Percentiles rank a stretch among this genome's conserved stretches.
Evolutionary conservation across 2,113 vertebrate species (phyloP).

Genomic region (Sclerurus mexicanus): DNA sequence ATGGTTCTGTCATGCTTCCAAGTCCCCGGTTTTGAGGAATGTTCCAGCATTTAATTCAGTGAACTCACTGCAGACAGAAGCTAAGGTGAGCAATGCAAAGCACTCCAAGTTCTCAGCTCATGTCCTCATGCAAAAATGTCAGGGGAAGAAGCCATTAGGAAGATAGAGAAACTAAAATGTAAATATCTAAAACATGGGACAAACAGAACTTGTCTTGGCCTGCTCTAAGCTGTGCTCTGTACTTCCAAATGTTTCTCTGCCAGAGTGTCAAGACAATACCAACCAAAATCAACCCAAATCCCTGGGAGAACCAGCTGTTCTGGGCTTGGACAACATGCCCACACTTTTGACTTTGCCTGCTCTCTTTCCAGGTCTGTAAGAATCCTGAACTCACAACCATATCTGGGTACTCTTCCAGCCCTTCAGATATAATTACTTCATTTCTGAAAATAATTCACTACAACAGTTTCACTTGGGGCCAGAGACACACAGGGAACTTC

Average conservation of each 20-base stretch:
- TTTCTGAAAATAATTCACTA: neutral
- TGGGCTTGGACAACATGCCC: neutral
- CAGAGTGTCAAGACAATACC: neutral
- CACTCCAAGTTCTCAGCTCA: neutral
- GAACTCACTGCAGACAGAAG: neutral
- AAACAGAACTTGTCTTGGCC: neutral
- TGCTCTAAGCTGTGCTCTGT: neutral
- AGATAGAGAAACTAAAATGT: neutral
- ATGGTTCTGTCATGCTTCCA: neutral
- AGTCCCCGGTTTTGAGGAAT: neutral
- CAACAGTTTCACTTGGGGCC: neutral
- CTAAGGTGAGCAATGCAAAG: conserved; percentile 36
- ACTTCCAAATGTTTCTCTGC: neutral
- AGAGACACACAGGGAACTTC: neutral
- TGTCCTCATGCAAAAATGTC: neutral
- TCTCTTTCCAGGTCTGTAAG: neutral
- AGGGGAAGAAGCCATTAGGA: neutral
- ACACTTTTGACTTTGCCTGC: neutral
- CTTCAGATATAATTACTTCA: neutral
- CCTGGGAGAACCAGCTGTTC: neutral
- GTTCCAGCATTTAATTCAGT: neutral
- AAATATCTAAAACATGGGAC: neutral
- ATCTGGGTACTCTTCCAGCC: neutral
- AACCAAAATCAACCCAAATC: neutral
- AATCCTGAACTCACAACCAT: neutral